Evolutionary conservation across 92 coral and sea anemone genomes (phyloP), one percentile per base, ranked within the genome.

Genomic region (Blastomussa wellsi): DNA sequence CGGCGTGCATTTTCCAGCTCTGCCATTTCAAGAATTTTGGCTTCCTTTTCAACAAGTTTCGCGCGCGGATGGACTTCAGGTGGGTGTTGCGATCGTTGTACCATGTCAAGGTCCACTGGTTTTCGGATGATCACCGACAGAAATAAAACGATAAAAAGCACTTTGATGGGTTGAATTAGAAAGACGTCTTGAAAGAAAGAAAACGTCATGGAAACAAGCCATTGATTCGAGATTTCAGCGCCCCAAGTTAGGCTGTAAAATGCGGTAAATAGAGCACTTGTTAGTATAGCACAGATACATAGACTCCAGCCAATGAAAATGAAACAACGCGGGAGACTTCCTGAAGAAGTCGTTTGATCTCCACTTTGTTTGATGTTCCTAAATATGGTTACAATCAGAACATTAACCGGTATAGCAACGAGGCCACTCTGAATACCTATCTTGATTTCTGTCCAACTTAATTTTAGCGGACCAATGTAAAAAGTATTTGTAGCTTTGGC

Each of bases 201-300:
- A 16, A 94, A 93, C 4, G 92, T 83, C 52, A 92, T 92, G 8
- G 98, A 94, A 20, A 92, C 85, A 7, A 94, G 88, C 98, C 98
- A 94, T 44, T 94, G 93, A 80, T 92, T 94, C 5, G 95, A 91
- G 12, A 87, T 90, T 26, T 94, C 89, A 2, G 90, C 92, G 2
- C 98, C 98, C 98, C 98, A 94, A 53, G 90, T 78, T 70, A 94
- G 64, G 71, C 98, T 94, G 83, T 94, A 94, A 74, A 94, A 84
- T 37, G 91, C 88, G 32, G 86, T 86, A 16, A 93, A 93, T 24
- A 39, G 53, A 24, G 94, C 91, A 6, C 94, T 88, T 3, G 77
- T 72, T 2, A 83, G 12, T 19, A 90, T 81, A 17, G 68, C 35
- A 29, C 79, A 69, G 38, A 93, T 57, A 77, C 96, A 93, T 12